Conservation (phyloP, 2,113 vertebrate genomes). For the Melanerpes aurifrons region DNA sequence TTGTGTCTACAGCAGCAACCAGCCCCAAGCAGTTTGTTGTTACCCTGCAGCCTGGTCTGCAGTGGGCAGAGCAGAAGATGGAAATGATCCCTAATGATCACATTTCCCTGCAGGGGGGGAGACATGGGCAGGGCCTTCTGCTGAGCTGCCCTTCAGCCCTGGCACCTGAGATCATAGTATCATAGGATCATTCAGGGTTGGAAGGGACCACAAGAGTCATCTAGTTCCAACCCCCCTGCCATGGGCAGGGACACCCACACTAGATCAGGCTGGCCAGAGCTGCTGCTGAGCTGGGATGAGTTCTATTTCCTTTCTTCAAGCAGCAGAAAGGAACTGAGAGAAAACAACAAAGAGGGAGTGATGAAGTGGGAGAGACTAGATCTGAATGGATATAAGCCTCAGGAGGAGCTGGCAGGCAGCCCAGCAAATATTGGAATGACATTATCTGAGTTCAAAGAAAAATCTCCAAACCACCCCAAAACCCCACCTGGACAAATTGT, state of each 20-base stretch:
- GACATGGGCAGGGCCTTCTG: neutral
- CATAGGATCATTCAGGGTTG: too few relatives aligned
- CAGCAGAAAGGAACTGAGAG: neutral
- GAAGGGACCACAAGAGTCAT: too few relatives aligned
- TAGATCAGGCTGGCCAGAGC: too few relatives aligned
- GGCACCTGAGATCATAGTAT: neutral
- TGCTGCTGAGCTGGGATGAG: neutral
- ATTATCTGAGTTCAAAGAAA: constrained; percentile 34
- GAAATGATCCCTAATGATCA: neutral
- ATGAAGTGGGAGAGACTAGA: neutral
- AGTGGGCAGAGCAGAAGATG: neutral
- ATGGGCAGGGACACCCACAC: too few relatives aligned
- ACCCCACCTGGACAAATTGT: neutral
- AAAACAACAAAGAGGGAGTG: neutral
- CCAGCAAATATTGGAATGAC: constrained; percentile 43
- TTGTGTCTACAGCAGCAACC: neutral
- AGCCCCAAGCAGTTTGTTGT: neutral
- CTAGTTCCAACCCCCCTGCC: too few relatives aligned
- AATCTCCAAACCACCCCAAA: neutral
- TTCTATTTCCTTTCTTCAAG: neutral
- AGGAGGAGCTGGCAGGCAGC: neutral
- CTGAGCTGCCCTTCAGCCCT: neutral
- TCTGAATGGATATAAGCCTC: neutral
- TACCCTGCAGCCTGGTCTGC: neutral
- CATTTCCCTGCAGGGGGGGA: neutral